Evolutionary conservation across 1,140 invertebrate species (phyloP).

Genomic region (Cylas formicarius): DNA sequence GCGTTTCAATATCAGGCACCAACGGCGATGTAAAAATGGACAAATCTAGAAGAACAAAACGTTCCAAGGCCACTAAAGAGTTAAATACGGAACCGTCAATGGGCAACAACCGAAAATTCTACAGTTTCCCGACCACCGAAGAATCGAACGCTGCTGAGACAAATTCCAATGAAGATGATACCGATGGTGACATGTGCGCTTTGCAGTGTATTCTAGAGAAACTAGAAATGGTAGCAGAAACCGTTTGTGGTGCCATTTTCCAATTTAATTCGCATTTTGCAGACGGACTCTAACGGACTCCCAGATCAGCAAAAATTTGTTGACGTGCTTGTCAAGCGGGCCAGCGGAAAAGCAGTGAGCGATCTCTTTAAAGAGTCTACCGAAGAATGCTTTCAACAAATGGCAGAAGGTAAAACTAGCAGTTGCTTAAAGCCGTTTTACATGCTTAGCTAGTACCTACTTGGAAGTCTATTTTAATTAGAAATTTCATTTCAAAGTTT

Average conservation of each 20-base stretch:
- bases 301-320: slow-evolving; percentile 32
- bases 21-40: slow-evolving; percentile 1
- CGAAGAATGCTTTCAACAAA: slow-evolving; percentile 36
- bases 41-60: slow-evolving; percentile 2
- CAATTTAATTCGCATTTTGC: slow-evolving; percentile 11
- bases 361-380: slow-evolving; percentile 37
- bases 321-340: slow-evolving; percentile 26
- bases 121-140: slow-evolving; percentile 6
- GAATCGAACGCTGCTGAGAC: slow-evolving; percentile 5
- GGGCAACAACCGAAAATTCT: not conserved
- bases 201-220: slow-evolving; percentile 24
- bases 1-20: not conserved
- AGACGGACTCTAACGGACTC: slow-evolving; percentile 32
- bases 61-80: slow-evolving; percentile 7
- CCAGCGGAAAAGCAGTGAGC: slow-evolving; percentile 26
- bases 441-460: too few relatives aligned
- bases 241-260: not conserved
- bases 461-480: too few relatives aligned
- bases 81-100: slow-evolving; percentile 2
- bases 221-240: slow-evolving; percentile 19
- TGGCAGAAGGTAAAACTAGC: slow-evolving; percentile 32
- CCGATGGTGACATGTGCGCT: slow-evolving; percentile 13
- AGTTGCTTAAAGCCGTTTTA: too few relatives aligned
- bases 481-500: too few relatives aligned
- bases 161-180: slow-evolving; percentile 8